Base-by-base conservation (phyloP, 2,888 invertebrate species). In the Drosophila antonietae region DNA sequence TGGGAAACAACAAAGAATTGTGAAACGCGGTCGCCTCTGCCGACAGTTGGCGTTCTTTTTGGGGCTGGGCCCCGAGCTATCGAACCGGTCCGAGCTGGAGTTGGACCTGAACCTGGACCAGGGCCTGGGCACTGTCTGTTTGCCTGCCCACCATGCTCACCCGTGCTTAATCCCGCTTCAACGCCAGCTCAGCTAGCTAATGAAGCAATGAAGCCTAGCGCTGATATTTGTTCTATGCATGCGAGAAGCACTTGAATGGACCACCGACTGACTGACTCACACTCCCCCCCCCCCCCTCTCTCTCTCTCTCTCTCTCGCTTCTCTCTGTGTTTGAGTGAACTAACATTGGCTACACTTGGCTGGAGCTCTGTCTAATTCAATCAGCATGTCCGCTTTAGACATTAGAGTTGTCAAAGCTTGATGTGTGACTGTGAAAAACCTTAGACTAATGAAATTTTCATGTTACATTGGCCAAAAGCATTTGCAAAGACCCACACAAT, bases 401-500 rank as follows among this genome's bases (percentile, higher is more conserved):
- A 79, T 81, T 74, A 69, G 73, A 63, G 52, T 35, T 61, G 51
- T 72, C 68, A 52, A 39, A 46, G 51, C 47, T 39, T 20, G 56
- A 58, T 67, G 59, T 60, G 70, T 64, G 37, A 47, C 49, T 56
- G 56, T 44, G 39, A 37, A 44, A 80, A 72, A 71, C 53, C 67
- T 47, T 55, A 37, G 28, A 49, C 78, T 82, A 86, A 88, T 88
- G 88, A 82, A 87, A 84, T 84, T 82, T 84, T 87, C 84, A 80
- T 84, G 84, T 86, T 76, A 76, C 78, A 84, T 87, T 51, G 80
- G 66, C 64, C 35, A 64, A 75, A 69, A 65, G 63, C 72, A 83
- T 81, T 84, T 80, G 73, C 71, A 49, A 56, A 23, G 44, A 31
- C 52, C 49, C 18, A 41, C 57, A 59, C 76, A 65, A 74, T 81